phyloP scores from a whole-genome alignment of 2,797 vertebrate species.

The Chaetophractus vellerosus region DNA sequence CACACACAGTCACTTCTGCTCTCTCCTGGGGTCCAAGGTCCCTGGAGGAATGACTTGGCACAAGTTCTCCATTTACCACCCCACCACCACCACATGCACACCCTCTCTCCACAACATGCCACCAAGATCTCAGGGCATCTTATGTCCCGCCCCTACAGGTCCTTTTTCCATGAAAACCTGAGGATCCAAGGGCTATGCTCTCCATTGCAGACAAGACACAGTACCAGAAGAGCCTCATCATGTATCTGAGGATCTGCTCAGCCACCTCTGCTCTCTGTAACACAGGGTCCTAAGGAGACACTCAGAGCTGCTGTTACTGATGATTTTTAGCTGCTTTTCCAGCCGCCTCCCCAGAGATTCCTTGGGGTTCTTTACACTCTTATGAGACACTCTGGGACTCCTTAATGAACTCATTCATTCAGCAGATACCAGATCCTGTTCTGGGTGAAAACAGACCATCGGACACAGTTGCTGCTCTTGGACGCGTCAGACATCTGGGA shows the following conservation, averaged over 20 bases:
- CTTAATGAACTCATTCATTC: conserved; percentile 4
- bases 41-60: neutral
- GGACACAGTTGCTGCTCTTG: neutral
- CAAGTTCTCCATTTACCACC: neutral
- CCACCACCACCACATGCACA: neutral
- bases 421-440: neutral
- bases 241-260: neutral
- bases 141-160: neutral
- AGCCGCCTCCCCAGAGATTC: neutral
- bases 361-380: neutral
- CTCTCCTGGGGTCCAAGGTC: neutral
- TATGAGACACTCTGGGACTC: neutral
- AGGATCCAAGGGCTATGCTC: neutral
- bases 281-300: neutral
- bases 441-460: neutral
- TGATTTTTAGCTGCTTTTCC: neutral
- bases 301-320: neutral
- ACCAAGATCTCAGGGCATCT: neutral
- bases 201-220: neutral
- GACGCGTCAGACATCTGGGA: neutral
- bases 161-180: neutral
- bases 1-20: neutral
- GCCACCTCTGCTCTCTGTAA: neutral
- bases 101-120: neutral
- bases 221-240: neutral